Conservation (phyloP, 2,113 vertebrate genomes). For the Oxygymnocypris stewartii region DNA sequence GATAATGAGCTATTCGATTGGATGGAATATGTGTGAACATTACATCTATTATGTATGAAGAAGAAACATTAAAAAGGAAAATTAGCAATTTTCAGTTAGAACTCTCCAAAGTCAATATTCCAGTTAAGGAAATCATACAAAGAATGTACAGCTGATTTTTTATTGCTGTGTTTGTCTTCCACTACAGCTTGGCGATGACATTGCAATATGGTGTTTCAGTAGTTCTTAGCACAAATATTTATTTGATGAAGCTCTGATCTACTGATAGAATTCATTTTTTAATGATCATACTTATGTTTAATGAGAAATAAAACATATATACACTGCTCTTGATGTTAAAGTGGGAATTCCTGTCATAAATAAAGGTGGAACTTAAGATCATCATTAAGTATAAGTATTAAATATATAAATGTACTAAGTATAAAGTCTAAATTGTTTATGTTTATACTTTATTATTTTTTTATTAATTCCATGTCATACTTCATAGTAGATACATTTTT, state of each 20-base stretch:
- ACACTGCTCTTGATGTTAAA: background rate
- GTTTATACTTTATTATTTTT: too few species aligned
- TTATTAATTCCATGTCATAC: too few species aligned
- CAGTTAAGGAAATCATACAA: background rate
- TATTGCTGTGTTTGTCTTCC: background rate
- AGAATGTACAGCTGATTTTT: background rate
- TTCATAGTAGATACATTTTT: background rate
- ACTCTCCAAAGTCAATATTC: background rate
- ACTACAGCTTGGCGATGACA: background rate
- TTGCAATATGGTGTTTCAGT: background rate
- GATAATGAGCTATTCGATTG: constrained; percentile 39
- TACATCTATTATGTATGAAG: background rate
- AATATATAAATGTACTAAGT: too few species aligned
- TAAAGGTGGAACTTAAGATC: too few species aligned
- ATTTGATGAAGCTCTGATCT: background rate
- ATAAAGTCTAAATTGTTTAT: too few species aligned
- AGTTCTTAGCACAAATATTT: background rate
- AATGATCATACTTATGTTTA: background rate
- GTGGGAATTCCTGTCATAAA: background rate
- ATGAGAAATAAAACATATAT: background rate
- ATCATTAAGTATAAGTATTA: too few species aligned
- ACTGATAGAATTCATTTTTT: background rate
- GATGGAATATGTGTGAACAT: constrained; percentile 39
- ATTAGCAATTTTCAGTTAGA: background rate
- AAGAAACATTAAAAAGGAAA: too few species aligned